A percentile compares a stretch with the other conserved stretches of the same genome.
Conservation (phyloP, 1,140 invertebrate species). For the Penaeus chinensis region DNA sequence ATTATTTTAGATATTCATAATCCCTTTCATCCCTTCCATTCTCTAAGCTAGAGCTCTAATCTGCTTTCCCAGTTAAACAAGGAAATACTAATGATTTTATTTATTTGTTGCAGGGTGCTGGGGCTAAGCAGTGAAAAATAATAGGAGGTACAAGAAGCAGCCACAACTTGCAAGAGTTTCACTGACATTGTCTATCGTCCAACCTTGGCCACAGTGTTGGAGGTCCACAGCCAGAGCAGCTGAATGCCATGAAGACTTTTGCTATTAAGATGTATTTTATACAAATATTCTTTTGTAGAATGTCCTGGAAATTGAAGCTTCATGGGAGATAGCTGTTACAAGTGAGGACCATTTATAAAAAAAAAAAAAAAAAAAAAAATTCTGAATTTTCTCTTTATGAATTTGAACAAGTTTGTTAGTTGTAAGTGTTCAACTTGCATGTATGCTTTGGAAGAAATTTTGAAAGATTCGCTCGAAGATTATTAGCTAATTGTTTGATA, state of each 20-base stretch:
- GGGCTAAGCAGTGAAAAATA: conserved; percentile 46
- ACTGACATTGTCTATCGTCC: conserved; percentile 52
- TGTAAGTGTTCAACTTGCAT: too few species aligned
- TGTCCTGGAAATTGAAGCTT: conserved; percentile 39
- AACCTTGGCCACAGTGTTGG: conserved; percentile 42
- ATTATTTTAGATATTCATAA: too few species aligned
- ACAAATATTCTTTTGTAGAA: conserved; percentile 50
- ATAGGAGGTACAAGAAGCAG: conserved; percentile 17
- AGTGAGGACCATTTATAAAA: conserved; percentile 48
- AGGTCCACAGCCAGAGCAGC: conserved; percentile 37
- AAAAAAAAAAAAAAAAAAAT: conserved; percentile 24
- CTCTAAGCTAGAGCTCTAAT: too few species aligned
- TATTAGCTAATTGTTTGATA: too few species aligned
- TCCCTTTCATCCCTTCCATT: too few species aligned
- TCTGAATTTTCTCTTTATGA: too few species aligned
- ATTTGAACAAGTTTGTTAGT: too few species aligned
- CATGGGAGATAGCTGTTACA: conserved; percentile 41
- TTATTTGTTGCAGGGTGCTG: conserved; percentile 44
- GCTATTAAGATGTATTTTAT: conserved; percentile 56
- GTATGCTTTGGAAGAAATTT: too few species aligned
- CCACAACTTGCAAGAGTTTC: conserved; percentile 49
- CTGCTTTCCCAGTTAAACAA: too few species aligned
- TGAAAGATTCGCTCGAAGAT: too few species aligned
- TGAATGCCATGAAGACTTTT: conserved; percentile 52
- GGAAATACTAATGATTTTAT: background rate